Evolutionary conservation across 2,113 vertebrate genomes (phyloP), one percentile per base, ranked within the genome.

Genomic region (Tursiops truncatus): DNA sequence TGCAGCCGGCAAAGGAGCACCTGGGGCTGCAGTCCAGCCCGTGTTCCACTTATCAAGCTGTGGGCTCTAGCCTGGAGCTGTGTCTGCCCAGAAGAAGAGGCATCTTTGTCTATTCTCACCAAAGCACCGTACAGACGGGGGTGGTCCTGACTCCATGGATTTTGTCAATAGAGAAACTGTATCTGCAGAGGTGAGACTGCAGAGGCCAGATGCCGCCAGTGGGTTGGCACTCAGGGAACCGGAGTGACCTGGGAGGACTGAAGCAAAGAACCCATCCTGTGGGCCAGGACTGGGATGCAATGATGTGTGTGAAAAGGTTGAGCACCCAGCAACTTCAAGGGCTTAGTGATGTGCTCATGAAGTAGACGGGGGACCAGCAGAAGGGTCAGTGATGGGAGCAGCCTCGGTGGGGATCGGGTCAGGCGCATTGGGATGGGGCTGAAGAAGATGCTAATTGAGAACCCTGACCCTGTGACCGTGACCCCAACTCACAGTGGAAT

Each of bases 311-410:
- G 86, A 76, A 87, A 62, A 31, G 5, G 53, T n/a, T 56, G 76
- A 41, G 79, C 31, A 2, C 28, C 1, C 31, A 36, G 67, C 50
- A 58, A 31, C 20, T 14, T 38, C 26, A 4, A 0, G 53, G 68
- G 5, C 89, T 62, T 41, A 2, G 0, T 36, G 21, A n/a, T 0
- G 5, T 21, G 67, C 33, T 56, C 31, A 11, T 4, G 15, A 79
- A 21, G 23, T 28, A n/a, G 77, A 17, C 5, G 18, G 20, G 73
- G 26, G 13, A 33, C 50, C 81, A 7, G 28, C 18, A 58, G 73
- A 38, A 94, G 33, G 5, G 11, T n/a, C 13, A 3, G 21, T 3
- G 10, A 25, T 3, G 12, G 58, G 63, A 65, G 65, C 76, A 44
- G 31, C 56, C 91, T 68, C 25, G 0, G 36, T n/a, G 70, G 9